Base-by-base conservation (phyloP, 2,888 invertebrate genomes). In the Brachypalpus laphriformis region DNA sequence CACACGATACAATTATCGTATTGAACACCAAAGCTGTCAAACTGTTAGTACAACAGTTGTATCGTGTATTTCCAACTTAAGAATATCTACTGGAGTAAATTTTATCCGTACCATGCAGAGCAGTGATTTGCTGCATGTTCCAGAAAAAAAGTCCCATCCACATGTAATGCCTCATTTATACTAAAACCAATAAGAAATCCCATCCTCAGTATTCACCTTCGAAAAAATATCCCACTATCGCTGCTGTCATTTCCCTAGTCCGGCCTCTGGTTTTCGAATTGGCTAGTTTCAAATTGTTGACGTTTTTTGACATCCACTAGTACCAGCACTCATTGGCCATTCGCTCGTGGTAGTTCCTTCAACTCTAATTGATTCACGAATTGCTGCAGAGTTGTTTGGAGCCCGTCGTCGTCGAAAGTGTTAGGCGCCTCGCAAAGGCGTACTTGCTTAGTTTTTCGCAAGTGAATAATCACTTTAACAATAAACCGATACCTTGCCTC, bases 301-400 rank as follows among this genome's bases (percentile, higher is more conserved):
- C 82, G 72, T 78, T 78, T 78, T 72, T 63, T 74, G 78, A 78
- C 78, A 72, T 16, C 59, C 72, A 51, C n/a, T n/a, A n/a, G n/a
- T n/a, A n/a, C n/a, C n/a, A n/a, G n/a, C n/a, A n/a, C n/a, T n/a
- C 77, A 68, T 68, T 72, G 72, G 61, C 34, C 28, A 61, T 28
- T 54, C 37, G 47, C 37, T 47, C 66, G 28, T 47, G 61, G 28
- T 25, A 77, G 76, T 72, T 82, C 61, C 40, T 74, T 78, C 49
- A 83, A 78, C 63, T 83, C 20, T 56, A 11, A 31, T n/a, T n/a
- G n/a, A n/a, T 45, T 25, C 28, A 14, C 20, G 28, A 28, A 9
- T 37, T 31, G 40, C 0, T 22, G 16, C 18, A 40, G 72, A 61
- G 61, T 72, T 59, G 59, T 59, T 57, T 51, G 47, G 28, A 59